Conservation (phyloP, 2,888 invertebrate genomes). For the Unio delphinus region DNA sequence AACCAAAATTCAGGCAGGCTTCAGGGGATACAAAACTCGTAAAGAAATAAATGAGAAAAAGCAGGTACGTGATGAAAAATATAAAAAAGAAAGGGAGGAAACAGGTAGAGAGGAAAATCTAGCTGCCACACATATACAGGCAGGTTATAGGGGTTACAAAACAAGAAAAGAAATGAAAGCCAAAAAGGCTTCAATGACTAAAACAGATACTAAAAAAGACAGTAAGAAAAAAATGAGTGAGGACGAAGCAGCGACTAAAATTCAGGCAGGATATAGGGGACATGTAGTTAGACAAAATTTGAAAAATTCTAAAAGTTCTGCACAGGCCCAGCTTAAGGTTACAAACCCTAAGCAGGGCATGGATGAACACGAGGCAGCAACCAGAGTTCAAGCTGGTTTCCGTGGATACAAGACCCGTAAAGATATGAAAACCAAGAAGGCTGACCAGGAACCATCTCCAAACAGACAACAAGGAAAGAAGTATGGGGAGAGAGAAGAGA, state of each 20-base stretch:
- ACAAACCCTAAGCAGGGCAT: too few species aligned
- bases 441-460: not conserved
- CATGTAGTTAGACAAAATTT: constrained; percentile 30
- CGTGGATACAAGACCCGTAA: constrained; percentile 10
- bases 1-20: constrained; percentile 53
- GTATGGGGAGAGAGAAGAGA: constrained; percentile 6
- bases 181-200: too few species aligned
- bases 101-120: not conserved
- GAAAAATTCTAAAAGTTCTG: not conserved
- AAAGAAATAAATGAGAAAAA: constrained; percentile 21
- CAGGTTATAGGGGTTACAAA: not conserved
- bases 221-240: constrained; percentile 5
- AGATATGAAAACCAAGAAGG: not conserved
- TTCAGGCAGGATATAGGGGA: constrained; percentile 49
- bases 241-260: constrained; percentile 48
- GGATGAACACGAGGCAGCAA: too few species aligned
- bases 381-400: constrained; percentile 9
- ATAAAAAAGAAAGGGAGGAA: constrained; percentile 4
- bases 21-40: constrained; percentile 34
- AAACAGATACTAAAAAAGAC: too few species aligned
- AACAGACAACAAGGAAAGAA: not conserved
- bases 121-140: not conserved
- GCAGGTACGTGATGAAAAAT: constrained; percentile 5
- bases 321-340: too few species aligned
- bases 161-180: too few species aligned